Conservation (phyloP, 2,888 invertebrate species). For the Drosophila incognita region DNA sequence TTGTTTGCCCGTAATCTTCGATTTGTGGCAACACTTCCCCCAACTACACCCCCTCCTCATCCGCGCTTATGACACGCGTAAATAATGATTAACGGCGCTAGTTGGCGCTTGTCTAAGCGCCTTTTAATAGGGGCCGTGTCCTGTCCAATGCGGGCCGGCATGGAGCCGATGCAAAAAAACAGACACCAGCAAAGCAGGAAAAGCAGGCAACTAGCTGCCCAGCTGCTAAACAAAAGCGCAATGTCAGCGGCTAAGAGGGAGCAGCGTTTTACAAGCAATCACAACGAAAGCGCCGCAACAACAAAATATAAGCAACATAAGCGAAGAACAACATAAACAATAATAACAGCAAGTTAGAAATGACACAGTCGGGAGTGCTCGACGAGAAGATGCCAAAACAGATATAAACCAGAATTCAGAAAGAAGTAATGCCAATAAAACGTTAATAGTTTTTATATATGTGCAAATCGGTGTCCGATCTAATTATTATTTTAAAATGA, state of each 20-base stretch:
- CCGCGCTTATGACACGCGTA: conserved; percentile 48
- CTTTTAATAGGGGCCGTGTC: conserved; percentile 63
- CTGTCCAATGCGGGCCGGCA: conserved; percentile 28
- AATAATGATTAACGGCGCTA: conserved; percentile 75
- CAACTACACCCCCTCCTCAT: background rate
- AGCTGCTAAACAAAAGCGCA: conserved; percentile 63
- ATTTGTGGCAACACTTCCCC: conserved; percentile 50
- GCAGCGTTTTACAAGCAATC: conserved; percentile 38
- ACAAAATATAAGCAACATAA: conserved; percentile 11
- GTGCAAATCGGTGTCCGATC: too few species aligned
- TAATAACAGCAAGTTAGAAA: background rate
- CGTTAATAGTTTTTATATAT: too few species aligned
- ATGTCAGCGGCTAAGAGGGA: conserved; percentile 57
- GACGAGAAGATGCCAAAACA: background rate
- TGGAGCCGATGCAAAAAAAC: background rate
- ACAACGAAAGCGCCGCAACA: conserved; percentile 9
- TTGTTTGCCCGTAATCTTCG: conserved; percentile 77
- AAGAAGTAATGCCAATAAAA: too few species aligned
- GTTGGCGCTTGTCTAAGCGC: conserved; percentile 65
- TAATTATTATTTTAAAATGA: background rate
- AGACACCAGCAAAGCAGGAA: background rate
- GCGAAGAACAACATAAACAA: background rate
- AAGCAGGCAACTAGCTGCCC: background rate
- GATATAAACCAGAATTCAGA: background rate
- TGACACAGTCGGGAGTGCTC: background rate